These are phyloP conservation scores for Actinostola sp. DNA, from an alignment of 92 coral and sea anemone species.

Conservation along the genomic window DNA sequence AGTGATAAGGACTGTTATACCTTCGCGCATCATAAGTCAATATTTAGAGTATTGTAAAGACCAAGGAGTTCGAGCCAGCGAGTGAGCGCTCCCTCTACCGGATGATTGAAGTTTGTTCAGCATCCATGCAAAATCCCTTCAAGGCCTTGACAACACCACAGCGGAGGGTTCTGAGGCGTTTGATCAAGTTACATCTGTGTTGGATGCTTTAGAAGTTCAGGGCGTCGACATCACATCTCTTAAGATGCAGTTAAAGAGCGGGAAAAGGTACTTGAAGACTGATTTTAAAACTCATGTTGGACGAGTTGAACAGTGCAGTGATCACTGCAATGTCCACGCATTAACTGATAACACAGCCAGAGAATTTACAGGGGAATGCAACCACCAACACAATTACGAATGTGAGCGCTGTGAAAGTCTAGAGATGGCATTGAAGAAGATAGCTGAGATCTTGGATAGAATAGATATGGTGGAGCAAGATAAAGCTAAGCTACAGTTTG, in stretches of 20 bases:
- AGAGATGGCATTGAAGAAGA: neutral
- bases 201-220: constrained; percentile 8
- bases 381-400: constrained; percentile 20
- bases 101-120: constrained; percentile 46
- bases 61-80: constrained; percentile 33
- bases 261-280: constrained; percentile 40
- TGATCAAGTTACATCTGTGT: constrained; percentile 1
- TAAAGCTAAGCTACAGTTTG: constrained; percentile 23
- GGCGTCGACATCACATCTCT: neutral
- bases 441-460: neutral
- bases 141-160: constrained; percentile 21
- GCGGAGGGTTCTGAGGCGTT: constrained; percentile 31
- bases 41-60: constrained; percentile 33
- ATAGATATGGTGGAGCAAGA: neutral
- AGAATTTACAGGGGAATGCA: constrained; percentile 7
- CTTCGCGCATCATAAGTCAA: constrained; percentile 41
- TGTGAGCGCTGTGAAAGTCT: constrained; percentile 26
- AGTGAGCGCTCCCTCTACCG: constrained; percentile 26
- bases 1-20: constrained; percentile 37
- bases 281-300: constrained; percentile 36
- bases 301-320: constrained; percentile 15
- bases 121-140: constrained; percentile 48
- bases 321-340: constrained; percentile 31
- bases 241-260: neutral
- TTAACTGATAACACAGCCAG: constrained; percentile 8